Base-by-base conservation (phyloP, 2,113 vertebrate genomes). In the Nansenia antarctica region DNA sequence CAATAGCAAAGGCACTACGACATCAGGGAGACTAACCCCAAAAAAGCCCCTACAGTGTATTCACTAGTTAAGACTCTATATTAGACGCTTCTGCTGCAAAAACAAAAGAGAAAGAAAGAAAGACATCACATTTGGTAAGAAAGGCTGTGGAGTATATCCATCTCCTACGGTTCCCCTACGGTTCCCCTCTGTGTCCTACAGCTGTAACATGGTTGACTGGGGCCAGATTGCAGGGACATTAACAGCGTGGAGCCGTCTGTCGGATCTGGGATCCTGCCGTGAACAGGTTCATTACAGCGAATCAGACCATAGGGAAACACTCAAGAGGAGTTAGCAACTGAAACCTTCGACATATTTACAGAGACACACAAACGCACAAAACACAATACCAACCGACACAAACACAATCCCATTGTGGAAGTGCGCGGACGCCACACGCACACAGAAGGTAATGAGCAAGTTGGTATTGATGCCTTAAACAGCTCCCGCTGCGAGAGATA, bases 221-320 rank as follows among this genome's bases (percentile, higher is more conserved):
- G 78, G 88, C 78, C 87, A 90, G 86, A 87, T 14, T 89, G 88
- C 61, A 65, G 71, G 58, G 55, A 71, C 57, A 72, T 84, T 67
- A 65, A 68, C 60, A 72, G 49, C 39, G 73, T 54, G 69, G 85
- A 76, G 75, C 70, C 62, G 29, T 76, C 69, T 58, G 70, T 71
- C 1, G 63, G 74, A 60, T 72, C 67, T 76, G 71, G 69, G 63
- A 74, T 62, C 45, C 57, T 78, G 57, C 35, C 68, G 73, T 53
- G 73, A 76, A 65, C 76, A 66, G 65, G 68, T 69, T 67, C 62
- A 81, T 22, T 12, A 39, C 42, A 68, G 65, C 70, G 55, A 35
- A 31, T 20, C n/a, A 22, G 7, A 22, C 30, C 58, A 60, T 2
- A 32, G 18, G 30, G 3, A 59, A 29, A 45, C 71, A 52, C 39